Conservation (phyloP, 2,113 vertebrate genomes). For the Oryzias curvinotus region DNA sequence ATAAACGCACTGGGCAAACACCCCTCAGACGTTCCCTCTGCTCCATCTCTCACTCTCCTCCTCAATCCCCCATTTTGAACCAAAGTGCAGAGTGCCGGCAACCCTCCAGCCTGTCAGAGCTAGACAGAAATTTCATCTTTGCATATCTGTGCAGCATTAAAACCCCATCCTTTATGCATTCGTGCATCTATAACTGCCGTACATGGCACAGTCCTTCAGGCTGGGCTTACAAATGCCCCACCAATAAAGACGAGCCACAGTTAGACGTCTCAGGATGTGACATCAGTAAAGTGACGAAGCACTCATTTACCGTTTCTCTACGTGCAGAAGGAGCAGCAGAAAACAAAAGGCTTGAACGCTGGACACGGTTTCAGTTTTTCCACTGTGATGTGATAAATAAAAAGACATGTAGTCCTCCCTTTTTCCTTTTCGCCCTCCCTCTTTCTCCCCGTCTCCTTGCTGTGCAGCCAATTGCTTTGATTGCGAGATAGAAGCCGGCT, state of each 20-base stretch:
- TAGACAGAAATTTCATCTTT: slow-evolving; percentile 57
- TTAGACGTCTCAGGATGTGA: slow-evolving; percentile 41
- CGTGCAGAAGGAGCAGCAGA: slow-evolving; percentile 24
- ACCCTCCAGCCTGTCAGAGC: slow-evolving; percentile 64
- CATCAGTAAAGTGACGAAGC: slow-evolving; percentile 23
- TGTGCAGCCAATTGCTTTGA: slow-evolving; percentile 96
- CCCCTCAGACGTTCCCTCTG: slow-evolving; percentile 69
- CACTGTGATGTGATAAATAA: slow-evolving; percentile 88
- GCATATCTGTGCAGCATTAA: slow-evolving; percentile 24
- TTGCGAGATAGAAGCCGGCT: slow-evolving; percentile 92
- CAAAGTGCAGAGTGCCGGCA: slow-evolving; percentile 66
- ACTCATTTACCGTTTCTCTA: slow-evolving; percentile 50
- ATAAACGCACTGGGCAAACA: slow-evolving; percentile 92
- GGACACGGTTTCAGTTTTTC: slow-evolving; percentile 75
- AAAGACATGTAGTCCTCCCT: slow-evolving; percentile 79
- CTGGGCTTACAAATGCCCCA: slow-evolving; percentile 23
- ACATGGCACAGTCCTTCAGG: neutral
- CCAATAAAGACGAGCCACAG: slow-evolving; percentile 30
- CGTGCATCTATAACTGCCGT: slow-evolving; percentile 12
- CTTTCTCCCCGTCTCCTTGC: slow-evolving; percentile 78
- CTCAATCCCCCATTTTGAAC: slow-evolving; percentile 61
- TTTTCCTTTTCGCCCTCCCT: slow-evolving; percentile 59
- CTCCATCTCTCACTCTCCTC: slow-evolving; percentile 65
- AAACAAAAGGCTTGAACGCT: slow-evolving; percentile 85
- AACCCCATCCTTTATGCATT: slow-evolving; percentile 10